phyloP scores from a whole-genome alignment of 2,888 invertebrate species.

The Julus scanicus region DNA sequence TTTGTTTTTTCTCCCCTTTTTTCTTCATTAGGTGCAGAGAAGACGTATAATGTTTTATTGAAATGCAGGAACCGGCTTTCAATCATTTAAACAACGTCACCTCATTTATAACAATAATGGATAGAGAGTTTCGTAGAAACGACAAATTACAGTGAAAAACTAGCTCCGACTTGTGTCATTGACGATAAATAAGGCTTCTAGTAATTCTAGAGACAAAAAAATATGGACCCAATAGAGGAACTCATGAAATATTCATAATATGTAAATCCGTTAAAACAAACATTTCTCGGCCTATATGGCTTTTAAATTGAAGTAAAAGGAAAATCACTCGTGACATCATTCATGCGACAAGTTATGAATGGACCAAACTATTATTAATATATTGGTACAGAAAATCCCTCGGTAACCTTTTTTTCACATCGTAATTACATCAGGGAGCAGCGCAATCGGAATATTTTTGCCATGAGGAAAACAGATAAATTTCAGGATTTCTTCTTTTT shows the following conservation, averaged over 20 bases:
- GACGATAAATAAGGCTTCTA: conserved; percentile 45
- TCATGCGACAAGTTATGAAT: not conserved
- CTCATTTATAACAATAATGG: conserved; percentile 43
- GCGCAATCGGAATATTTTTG: conserved; percentile 27
- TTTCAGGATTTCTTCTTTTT: conserved; percentile 20
- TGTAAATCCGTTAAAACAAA: conserved; percentile 42
- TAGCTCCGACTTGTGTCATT: conserved; percentile 14
- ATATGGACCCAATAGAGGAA: conserved; percentile 41
- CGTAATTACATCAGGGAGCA: conserved; percentile 5
- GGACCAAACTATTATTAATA: conserved; percentile 29
- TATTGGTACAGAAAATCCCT: not conserved
- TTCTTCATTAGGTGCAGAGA: conserved; percentile 21
- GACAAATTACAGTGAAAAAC: conserved; percentile 42
- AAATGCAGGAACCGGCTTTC: conserved; percentile 40
- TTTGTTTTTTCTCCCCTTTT: not conserved
- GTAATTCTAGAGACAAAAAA: conserved; percentile 39
- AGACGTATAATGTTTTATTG: conserved; percentile 40
- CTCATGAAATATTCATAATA: conserved; percentile 37
- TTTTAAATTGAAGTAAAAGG: not conserved
- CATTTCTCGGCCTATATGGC: conserved; percentile 27
- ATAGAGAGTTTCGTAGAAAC: conserved; percentile 16
- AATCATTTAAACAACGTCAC: conserved; percentile 45
- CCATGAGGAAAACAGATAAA: not conserved
- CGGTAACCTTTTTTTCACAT: not conserved
- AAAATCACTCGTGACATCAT: not conserved